phyloP scores from a whole-genome alignment of 2,797 vertebrate species.

The Leptatherina wallacei region DNA sequence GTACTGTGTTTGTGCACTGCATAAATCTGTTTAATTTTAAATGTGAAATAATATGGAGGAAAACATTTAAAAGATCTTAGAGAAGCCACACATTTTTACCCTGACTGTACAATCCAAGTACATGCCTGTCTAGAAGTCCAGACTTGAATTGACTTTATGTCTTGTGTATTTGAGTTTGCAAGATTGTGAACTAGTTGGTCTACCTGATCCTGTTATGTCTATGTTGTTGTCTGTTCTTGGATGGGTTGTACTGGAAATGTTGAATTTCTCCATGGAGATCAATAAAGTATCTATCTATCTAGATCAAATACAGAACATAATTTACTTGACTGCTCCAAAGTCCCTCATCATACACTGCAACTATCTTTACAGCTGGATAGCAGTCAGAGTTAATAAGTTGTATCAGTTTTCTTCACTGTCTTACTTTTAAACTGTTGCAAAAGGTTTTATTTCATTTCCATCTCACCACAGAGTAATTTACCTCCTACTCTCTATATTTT shows the following conservation, averaged over 20 bases:
- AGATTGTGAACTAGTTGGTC: background rate
- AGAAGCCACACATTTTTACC: background rate
- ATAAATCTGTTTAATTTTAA: background rate
- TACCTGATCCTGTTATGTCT: too few species aligned
- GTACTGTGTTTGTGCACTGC: too few species aligned
- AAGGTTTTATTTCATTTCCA: conserved; percentile 17
- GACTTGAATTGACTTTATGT: background rate
- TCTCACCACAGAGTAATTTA: background rate
- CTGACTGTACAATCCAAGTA: background rate
- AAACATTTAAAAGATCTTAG: background rate
- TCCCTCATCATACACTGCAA: background rate
- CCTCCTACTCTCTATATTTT: background rate
- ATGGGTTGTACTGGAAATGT: too few species aligned
- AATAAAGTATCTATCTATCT: background rate
- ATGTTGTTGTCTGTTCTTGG: too few species aligned
- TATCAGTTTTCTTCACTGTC: conserved; percentile 5
- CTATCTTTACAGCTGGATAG: background rate
- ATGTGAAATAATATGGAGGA: background rate
- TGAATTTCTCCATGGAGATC: too few species aligned
- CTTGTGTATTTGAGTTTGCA: background rate
- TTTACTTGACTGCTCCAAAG: background rate
- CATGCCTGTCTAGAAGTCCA: background rate
- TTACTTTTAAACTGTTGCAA: background rate
- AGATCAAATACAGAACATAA: background rate
- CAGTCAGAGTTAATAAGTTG: background rate